Conservation (phyloP, 2,113 vertebrate genomes). For the Brachyistius frenatus region DNA sequence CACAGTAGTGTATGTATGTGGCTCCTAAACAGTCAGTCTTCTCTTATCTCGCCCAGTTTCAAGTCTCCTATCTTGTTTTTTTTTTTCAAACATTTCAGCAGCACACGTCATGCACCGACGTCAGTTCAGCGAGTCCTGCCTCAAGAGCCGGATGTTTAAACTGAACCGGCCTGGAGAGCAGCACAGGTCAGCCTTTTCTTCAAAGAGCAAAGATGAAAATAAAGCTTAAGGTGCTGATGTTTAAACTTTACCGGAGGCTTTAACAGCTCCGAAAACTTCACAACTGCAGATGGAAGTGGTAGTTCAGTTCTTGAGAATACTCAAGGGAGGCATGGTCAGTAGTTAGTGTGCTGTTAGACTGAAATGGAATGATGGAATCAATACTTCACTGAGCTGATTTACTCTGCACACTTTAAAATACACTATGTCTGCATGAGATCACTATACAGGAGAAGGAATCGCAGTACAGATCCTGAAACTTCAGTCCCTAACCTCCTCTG, state of each 20-base stretch:
- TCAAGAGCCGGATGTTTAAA: constrained; percentile 3
- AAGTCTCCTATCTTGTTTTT: not conserved
- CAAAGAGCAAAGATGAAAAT: constrained; percentile 29
- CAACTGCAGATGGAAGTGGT: constrained; percentile 30
- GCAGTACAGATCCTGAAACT: constrained; percentile 26
- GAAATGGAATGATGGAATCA: constrained; percentile 58
- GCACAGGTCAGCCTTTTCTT: constrained; percentile 45
- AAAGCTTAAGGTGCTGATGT: constrained; percentile 67
- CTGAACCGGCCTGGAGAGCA: constrained; percentile 45
- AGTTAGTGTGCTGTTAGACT: constrained; percentile 64
- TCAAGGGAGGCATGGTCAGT: constrained; percentile 29
- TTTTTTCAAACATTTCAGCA: constrained; percentile 20
- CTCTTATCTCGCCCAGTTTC: constrained; percentile 18
- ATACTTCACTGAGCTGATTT: constrained; percentile 26
- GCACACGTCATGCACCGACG: constrained; percentile 27
- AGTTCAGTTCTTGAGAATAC: constrained; percentile 21
- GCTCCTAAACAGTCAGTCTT: constrained; percentile 20
- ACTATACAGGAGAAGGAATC: constrained; percentile 28
- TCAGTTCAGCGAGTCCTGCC: not conserved
- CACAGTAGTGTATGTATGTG: constrained; percentile 21
- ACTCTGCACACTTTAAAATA: constrained; percentile 37
- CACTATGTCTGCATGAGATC: constrained; percentile 55
- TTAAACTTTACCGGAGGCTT: constrained; percentile 38
- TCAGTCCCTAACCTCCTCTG: constrained; percentile 20
- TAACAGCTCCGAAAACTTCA: constrained; percentile 31